Conservation (phyloP, 1,140 invertebrate genomes). For the Heliconius eleuchia region DNA sequence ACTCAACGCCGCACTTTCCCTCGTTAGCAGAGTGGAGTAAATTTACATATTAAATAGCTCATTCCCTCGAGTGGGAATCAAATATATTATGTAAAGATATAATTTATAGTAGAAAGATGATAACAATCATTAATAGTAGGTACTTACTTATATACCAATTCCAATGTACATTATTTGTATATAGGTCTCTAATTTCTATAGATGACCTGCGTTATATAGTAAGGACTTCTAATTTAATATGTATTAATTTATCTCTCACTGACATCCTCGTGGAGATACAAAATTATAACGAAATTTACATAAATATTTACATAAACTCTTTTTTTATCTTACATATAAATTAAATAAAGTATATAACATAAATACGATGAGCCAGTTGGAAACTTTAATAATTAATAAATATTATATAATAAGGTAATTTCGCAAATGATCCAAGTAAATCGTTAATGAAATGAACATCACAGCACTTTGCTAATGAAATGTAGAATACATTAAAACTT, state of each 20-base stretch:
- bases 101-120: no score
- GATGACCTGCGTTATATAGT: no score
- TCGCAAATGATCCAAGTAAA: background rate
- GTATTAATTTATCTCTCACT: background rate
- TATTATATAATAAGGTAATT: background rate
- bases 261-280: background rate
- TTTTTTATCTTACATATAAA: background rate
- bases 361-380: background rate
- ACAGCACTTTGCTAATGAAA: background rate
- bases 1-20: no score
- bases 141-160: no score
- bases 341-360: background rate
- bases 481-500: background rate
- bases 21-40: no score
- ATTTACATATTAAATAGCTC: no score
- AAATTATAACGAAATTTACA: background rate
- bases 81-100: no score
- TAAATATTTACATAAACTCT: background rate
- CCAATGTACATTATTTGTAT: no score
- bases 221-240: background rate
- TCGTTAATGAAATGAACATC: slow-evolving; percentile 1
- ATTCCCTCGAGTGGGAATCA: no score
- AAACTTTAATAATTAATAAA: background rate
- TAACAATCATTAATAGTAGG: no score
- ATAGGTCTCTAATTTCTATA: no score